Conservation (phyloP, 2,888 invertebrate species). For the Catocala nupta region DNA sequence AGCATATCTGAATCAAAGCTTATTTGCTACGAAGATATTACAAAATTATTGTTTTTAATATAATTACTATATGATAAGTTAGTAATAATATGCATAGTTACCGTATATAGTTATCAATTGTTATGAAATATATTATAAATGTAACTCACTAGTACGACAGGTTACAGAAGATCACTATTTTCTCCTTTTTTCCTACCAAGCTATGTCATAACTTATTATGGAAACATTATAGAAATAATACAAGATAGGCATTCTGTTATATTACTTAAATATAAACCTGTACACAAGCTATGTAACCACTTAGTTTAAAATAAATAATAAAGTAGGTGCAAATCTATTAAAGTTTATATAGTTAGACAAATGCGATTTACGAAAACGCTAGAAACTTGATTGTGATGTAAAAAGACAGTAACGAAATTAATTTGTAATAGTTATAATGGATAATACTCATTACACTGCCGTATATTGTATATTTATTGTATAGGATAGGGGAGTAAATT, state of each 20-base stretch:
- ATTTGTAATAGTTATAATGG: constrained; percentile 45
- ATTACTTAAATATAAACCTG: constrained; percentile 12
- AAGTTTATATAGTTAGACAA: constrained; percentile 4
- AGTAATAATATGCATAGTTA: constrained; percentile 42
- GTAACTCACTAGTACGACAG: constrained; percentile 27
- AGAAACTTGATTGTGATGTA: constrained; percentile 51
- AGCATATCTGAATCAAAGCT: constrained; percentile 16
- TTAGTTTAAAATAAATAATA: constrained; percentile 15
- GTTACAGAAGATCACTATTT: constrained; percentile 33
- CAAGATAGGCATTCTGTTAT: constrained; percentile 17
- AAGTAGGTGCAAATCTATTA: constrained; percentile 1
- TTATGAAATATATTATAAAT: constrained; percentile 36
- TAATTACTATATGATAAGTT: constrained; percentile 40
- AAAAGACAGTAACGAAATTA: constrained; percentile 41
- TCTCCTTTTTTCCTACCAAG: constrained; percentile 29
- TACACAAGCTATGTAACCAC: constrained; percentile 8
- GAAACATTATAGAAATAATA: constrained; percentile 24
- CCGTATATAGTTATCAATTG: constrained; percentile 55
- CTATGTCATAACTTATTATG: constrained; percentile 41
- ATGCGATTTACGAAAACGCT: constrained; percentile 31
- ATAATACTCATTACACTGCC: constrained; percentile 63
- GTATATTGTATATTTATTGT: constrained; percentile 58
- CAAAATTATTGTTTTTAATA: constrained; percentile 46
- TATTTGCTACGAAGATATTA: constrained; percentile 17
- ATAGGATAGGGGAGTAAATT: constrained; percentile 47